A percentile compares a stretch with the other conserved stretches of the same genome.
These are phyloP conservation scores for Diloba caeruleocephala DNA, from an alignment of 2,888 invertebrate genomes.

Conservation along the genomic window DNA sequence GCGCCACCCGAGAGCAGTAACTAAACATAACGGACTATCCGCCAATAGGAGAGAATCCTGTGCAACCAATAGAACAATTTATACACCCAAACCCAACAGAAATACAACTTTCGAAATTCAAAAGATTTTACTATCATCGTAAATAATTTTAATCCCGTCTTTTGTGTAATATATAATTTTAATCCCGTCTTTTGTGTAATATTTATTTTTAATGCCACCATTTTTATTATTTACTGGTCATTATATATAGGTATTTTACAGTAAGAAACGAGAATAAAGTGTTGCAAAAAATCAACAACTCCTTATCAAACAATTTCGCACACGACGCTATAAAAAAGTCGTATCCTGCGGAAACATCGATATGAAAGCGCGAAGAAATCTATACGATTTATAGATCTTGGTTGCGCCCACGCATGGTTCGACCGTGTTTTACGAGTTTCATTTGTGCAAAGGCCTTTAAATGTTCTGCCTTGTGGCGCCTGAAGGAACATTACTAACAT, in stretches of 20 bases:
- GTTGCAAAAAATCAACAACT: conserved; percentile 42
- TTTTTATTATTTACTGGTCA: conserved; percentile 4
- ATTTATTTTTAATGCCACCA: neutral
- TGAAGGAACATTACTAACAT: conserved; percentile 44
- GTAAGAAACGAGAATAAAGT: conserved; percentile 10
- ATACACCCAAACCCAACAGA: conserved; percentile 25
- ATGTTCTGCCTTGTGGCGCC: conserved; percentile 41
- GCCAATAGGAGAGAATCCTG: conserved; percentile 45
- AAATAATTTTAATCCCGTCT: too few relatives aligned
- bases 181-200: neutral
- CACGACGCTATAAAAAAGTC: conserved; percentile 61
- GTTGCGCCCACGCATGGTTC: conserved; percentile 55
- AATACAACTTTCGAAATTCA: conserved; percentile 15
- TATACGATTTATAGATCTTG: conserved; percentile 48
- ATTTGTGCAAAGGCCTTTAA: conserved; percentile 48
- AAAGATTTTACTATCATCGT: conserved; percentile 1
- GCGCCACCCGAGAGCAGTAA: conserved; percentile 55
- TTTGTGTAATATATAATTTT: too few relatives aligned
- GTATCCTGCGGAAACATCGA: conserved; percentile 68
- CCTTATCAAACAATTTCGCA: conserved; percentile 58
- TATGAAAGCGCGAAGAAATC: conserved; percentile 46
- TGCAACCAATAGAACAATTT: conserved; percentile 46
- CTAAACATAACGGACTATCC: conserved; percentile 50
- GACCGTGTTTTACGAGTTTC: conserved; percentile 55
- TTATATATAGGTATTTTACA: conserved; percentile 1